Percentiles rank a stretch among this genome's conserved stretches.
phyloP scores from a whole-genome alignment of 2,113 vertebrate species.

The Entelurus aequoreus region DNA sequence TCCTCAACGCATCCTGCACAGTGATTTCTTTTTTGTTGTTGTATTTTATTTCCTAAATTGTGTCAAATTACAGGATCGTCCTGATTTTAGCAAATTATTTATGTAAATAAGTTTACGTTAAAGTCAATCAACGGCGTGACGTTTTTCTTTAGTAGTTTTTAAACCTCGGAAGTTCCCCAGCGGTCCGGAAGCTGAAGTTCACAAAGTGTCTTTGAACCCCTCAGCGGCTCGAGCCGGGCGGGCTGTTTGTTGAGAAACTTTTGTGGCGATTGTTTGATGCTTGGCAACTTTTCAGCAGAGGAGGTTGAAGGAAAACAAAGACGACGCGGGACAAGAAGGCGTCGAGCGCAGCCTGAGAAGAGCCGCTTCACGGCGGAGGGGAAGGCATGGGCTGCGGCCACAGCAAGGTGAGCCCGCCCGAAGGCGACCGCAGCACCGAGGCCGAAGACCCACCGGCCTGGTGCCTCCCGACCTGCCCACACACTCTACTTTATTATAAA shows the following conservation, averaged over 20 bases:
- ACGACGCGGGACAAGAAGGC: not conserved
- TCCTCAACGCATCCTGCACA: not conserved
- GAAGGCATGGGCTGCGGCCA: conserved; percentile 68
- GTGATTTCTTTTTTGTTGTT: too few species aligned
- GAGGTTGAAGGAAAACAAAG: not conserved
- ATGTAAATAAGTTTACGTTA: not conserved
- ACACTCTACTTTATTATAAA: too few species aligned
- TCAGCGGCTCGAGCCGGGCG: conserved; percentile 9
- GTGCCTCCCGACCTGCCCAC: too few species aligned
- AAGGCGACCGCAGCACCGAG: not conserved
- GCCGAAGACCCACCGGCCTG: not conserved
- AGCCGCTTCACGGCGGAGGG: conserved; percentile 12
- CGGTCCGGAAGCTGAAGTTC: not conserved
- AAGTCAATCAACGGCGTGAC: not conserved
- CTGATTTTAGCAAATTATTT: not conserved
- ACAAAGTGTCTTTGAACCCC: conserved; percentile 27
- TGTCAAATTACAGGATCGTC: not conserved
- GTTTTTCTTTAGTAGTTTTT: not conserved
- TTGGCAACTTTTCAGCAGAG: conserved; percentile 26
- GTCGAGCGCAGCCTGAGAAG: not conserved
- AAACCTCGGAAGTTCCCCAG: not conserved
- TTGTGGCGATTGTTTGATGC: conserved; percentile 26
- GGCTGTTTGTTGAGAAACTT: conserved; percentile 29
- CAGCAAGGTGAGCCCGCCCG: conserved; percentile 55
- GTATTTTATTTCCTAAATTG: not conserved